Percentiles rank a stretch among this genome's conserved stretches.
These are phyloP conservation scores for Pseudeuparius sepicola DNA, from an alignment of 2,888 invertebrate species.

Conservation along the genomic window DNA sequence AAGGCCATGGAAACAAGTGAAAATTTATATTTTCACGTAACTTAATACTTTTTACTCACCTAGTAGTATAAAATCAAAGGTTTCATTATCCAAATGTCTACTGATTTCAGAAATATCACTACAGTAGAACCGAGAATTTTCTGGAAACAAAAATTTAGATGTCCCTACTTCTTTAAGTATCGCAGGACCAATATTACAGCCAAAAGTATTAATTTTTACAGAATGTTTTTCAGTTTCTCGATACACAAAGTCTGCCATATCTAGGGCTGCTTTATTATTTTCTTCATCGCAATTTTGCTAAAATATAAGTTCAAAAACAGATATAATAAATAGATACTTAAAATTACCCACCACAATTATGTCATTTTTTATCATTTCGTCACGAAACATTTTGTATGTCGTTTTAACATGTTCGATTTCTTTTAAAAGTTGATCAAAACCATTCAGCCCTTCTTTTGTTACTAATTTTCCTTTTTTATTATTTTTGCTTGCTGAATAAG, in stretches of 20 bases:
- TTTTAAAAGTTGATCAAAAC: conserved; percentile 13
- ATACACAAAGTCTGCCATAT: conserved; percentile 25
- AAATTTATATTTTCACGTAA: too few species aligned
- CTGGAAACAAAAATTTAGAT: conserved; percentile 55
- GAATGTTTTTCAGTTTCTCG: conserved; percentile 20
- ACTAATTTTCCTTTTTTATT: too few species aligned
- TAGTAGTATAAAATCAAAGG: conserved; percentile 77
- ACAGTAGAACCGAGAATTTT: conserved; percentile 54
- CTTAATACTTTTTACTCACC: too few species aligned
- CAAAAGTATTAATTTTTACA: conserved; percentile 33
- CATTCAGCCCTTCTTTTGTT: conserved; percentile 11
- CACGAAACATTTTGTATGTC: too few species aligned
- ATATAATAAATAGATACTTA: too few species aligned
- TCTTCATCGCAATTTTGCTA: conserved; percentile 4
- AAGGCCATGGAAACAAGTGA: too few species aligned
- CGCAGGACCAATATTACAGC: conserved; percentile 45
- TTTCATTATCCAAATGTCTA: conserved; percentile 39
- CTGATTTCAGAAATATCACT: conserved; percentile 52
- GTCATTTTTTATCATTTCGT: too few species aligned
- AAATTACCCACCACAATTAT: too few species aligned
- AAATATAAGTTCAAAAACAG: too few species aligned
- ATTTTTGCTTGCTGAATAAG: conserved; percentile 33
- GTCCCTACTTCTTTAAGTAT: conserved; percentile 42
- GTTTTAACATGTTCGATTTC: conserved; percentile 23
- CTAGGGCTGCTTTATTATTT: conserved; percentile 22